These are phyloP conservation scores for Xenopus borealis DNA, from an alignment of 2,113 vertebrate species.

Conservation along the genomic window DNA sequence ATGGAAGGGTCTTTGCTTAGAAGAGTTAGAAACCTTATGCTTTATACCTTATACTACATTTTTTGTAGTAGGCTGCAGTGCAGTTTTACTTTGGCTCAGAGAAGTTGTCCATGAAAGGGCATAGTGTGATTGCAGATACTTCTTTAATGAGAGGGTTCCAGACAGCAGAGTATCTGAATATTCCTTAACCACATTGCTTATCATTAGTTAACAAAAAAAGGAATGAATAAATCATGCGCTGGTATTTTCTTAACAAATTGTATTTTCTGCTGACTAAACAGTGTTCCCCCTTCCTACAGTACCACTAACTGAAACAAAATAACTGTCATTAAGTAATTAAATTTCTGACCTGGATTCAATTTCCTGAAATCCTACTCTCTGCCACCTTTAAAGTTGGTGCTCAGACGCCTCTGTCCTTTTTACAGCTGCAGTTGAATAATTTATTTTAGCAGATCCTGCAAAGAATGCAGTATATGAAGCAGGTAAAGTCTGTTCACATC, in stretches of 20 bases:
- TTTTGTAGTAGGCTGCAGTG: too few species aligned
- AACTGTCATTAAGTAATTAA: conserved; percentile 50
- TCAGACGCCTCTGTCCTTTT: conserved; percentile 49
- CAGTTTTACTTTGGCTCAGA: too few species aligned
- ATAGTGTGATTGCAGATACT: too few species aligned
- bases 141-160: too few species aligned
- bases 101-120: too few species aligned
- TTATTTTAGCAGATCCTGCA: conserved; percentile 46
- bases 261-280: conserved; percentile 42
- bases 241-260: conserved; percentile 40
- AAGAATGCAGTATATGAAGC: conserved; percentile 42
- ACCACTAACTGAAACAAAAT: conserved; percentile 48
- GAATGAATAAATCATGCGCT: conserved; percentile 30
- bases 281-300: conserved; percentile 23
- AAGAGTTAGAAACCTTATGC: too few species aligned
- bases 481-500: conserved; percentile 44
- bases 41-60: too few species aligned
- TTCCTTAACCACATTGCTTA: conserved; percentile 5
- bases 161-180: too few species aligned
- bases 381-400: conserved; percentile 45
- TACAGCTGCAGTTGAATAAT: conserved; percentile 53
- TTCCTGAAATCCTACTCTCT: conserved; percentile 53
- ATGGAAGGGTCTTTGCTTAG: too few species aligned
- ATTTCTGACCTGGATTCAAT: conserved; percentile 51
- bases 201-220: conserved; percentile 30